These are phyloP conservation scores for Raja brachyura DNA, from an alignment of 2,113 vertebrate genomes.

Conservation along the genomic window DNA sequence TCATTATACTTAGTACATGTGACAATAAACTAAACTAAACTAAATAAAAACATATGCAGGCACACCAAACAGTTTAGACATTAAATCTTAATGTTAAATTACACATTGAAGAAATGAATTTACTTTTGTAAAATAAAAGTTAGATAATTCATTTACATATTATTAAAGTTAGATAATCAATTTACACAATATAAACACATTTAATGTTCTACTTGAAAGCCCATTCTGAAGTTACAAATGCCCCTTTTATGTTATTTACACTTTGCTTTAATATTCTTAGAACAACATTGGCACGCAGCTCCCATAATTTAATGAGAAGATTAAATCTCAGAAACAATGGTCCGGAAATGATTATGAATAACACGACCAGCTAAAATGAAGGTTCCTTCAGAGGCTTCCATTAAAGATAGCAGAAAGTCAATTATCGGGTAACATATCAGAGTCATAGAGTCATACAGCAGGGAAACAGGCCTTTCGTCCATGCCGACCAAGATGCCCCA, in stretches of 20 bases:
- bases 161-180: neutral
- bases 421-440: neutral
- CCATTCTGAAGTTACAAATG: neutral
- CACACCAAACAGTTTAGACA: neutral
- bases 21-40: too few relatives aligned
- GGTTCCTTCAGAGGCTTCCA: neutral
- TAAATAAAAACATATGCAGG: neutral
- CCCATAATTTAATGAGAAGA: neutral
- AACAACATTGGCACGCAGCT: neutral
- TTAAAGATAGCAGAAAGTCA: neutral
- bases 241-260: neutral
- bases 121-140: neutral
- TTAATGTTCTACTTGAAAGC: neutral
- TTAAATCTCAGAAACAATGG: neutral
- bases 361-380: neutral
- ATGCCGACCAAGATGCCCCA: too few relatives aligned
- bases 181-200: neutral
- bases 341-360: neutral
- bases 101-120: neutral
- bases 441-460: too few relatives aligned
- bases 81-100: neutral
- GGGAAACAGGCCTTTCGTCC: too few relatives aligned
- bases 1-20: too few relatives aligned
- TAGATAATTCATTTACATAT: neutral
- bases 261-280: neutral